Conservation (phyloP, 2,113 vertebrate genomes). For the Corythornis madagascariensis region DNA sequence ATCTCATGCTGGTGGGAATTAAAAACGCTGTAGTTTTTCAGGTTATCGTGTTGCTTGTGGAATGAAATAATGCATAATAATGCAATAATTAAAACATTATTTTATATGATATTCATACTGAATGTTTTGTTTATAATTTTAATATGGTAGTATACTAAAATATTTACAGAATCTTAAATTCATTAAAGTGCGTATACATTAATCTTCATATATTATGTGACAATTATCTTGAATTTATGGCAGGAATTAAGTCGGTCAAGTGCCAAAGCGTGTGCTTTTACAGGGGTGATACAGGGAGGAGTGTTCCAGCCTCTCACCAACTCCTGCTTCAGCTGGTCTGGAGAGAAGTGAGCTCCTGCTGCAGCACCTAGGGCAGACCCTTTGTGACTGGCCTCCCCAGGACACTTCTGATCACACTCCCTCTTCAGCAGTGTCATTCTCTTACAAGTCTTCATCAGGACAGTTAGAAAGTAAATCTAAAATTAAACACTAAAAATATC, state of each 20-base stretch:
- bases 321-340: fast-evolving
- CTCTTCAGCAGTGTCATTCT: background rate
- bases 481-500: background rate
- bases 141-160: background rate
- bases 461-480: background rate
- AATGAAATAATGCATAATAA: background rate
- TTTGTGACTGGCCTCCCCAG: background rate
- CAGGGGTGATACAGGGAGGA: background rate
- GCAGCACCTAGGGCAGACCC: background rate
- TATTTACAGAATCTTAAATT: background rate
- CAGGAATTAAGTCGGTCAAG: background rate
- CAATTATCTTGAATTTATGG: background rate
- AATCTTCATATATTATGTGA: background rate
- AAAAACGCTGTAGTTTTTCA: background rate
- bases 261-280: background rate
- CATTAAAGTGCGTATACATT: background rate
- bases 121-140: background rate
- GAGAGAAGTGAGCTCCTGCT: fast-evolving
- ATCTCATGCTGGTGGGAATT: background rate
- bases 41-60: background rate
- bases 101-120: background rate
- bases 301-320: fast-evolving
- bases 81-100: background rate
- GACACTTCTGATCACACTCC: background rate
- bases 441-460: background rate